Base-by-base conservation (phyloP, 2,113 vertebrate genomes). In the Uropsilus gracilis region DNA sequence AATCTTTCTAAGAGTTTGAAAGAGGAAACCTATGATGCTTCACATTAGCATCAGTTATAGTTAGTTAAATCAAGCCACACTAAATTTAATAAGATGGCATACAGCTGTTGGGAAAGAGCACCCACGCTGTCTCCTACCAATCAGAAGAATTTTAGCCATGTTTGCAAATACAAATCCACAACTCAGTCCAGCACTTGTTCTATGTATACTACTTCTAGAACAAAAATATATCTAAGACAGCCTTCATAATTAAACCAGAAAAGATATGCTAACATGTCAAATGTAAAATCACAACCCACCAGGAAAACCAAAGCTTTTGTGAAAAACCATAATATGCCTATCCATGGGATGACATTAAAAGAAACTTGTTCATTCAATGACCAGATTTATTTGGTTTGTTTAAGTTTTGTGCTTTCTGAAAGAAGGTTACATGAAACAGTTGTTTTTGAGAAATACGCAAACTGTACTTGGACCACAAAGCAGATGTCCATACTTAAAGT, bases 291-390 rank as follows among this genome's bases (percentile, higher is more conserved):
- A 83, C 0, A 69, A 37, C 6, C 37, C 34, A 83, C 37, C 32
- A 87, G 55, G 22, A 78, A 82, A 86, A 96, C 11, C 44, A 78
- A 69, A 94, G 42, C 12, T 89, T 61, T 91, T 6, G 39, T 53
- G 48, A 88, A 91, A 92, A 17, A 73, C 3, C 86, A 17, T 9
- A 46, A 75, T 59, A 46, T 42, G n/a, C 22, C 32, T 83, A 46
- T 42, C 61, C 4, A 8, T 26, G 88, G 34, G 75, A 80, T 55
- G 61, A 71, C 17, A 17, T 53, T 77, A 71, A 37, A 91, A 72
- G 32, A 93, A 81, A 66, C 16, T 7, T 39, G 37, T 11, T 69
- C 26, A 86, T 48, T 44, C 30, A 63, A 24, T 69, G 78, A 83
- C 22, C 50, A 8, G 50, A 44, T 48, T 82, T 73, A 69, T 72